Evolutionary conservation across 2,113 vertebrate genomes (phyloP).

Genomic region (Scomber scombrus): DNA sequence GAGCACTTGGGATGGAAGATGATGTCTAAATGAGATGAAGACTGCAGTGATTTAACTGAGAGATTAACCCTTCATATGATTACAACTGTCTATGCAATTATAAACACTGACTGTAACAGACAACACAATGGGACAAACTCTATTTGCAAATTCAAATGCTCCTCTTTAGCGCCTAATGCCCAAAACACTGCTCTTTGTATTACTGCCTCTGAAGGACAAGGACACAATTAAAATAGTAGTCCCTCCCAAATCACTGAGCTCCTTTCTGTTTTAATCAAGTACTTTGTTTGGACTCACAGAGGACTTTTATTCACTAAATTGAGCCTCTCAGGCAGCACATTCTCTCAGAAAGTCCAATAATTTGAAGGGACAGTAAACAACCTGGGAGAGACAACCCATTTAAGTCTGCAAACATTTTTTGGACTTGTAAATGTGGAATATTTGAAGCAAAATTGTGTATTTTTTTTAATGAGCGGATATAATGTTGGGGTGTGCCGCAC

Average conservation of each 20-base stretch:
- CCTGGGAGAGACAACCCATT: too few relatives aligned
- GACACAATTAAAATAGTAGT: neutral
- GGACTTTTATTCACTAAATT: neutral
- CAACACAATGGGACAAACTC: neutral
- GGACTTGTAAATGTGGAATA: too few relatives aligned
- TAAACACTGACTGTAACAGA: too few relatives aligned
- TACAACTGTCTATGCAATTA: neutral
- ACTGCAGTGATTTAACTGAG: neutral
- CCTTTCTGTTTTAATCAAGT: conserved; percentile 6
- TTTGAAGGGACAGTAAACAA: too few relatives aligned
- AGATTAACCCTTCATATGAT: neutral
- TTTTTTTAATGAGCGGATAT: too few relatives aligned
- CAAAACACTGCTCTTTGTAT: neutral
- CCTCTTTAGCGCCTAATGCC: neutral
- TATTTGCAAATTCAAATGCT: neutral
- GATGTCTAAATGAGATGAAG: too few relatives aligned
- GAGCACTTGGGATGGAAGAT: neutral
- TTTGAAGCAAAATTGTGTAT: too few relatives aligned
- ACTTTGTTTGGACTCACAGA: conserved; percentile 8
- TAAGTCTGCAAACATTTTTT: too few relatives aligned
- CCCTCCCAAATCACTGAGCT: neutral
- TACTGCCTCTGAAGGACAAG: neutral
- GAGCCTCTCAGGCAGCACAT: neutral
- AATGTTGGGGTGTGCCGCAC: too few relatives aligned
- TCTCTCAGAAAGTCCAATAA: too few relatives aligned